A percentile compares a stretch with the other conserved stretches of the same genome.
Evolutionary conservation across 2,113 vertebrate genomes (phyloP).

Genomic region (Synchiropus splendidus): DNA sequence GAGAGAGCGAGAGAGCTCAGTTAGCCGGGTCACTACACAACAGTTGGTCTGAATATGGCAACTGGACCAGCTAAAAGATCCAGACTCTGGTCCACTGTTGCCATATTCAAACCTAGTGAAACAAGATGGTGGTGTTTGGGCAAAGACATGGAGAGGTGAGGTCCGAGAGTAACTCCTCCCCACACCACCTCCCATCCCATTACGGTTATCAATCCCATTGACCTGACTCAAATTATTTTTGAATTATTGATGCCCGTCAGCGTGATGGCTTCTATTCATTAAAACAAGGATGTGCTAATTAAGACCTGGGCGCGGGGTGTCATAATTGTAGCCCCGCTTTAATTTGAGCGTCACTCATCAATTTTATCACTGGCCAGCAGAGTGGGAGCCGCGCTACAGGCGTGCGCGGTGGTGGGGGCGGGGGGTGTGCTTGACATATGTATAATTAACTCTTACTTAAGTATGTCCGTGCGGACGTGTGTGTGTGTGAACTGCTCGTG

Average conservation of each 20-base stretch:
- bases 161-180: too few species aligned
- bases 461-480: not conserved
- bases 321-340: conserved; percentile 48
- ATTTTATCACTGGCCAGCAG: conserved; percentile 46
- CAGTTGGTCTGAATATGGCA: too few species aligned
- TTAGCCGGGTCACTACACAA: too few species aligned
- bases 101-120: too few species aligned
- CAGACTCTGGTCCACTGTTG: too few species aligned
- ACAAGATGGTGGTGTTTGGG: too few species aligned
- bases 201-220: conserved; percentile 47
- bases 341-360: conserved; percentile 52
- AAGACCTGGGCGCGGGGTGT: conserved; percentile 43
- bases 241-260: conserved; percentile 56
- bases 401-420: conserved; percentile 2
- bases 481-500: not conserved
- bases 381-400: not conserved
- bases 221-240: conserved; percentile 26
- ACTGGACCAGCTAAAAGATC: too few species aligned
- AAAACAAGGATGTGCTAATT: conserved; percentile 60
- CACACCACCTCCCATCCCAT: too few species aligned
- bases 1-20: too few species aligned
- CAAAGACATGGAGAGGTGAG: too few species aligned
- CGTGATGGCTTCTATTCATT: conserved; percentile 60
- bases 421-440: not conserved
- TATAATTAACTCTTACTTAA: not conserved